These are phyloP conservation scores for Cydia fagiglandana DNA, from an alignment of 1,140 invertebrate genomes.

Conservation along the genomic window DNA sequence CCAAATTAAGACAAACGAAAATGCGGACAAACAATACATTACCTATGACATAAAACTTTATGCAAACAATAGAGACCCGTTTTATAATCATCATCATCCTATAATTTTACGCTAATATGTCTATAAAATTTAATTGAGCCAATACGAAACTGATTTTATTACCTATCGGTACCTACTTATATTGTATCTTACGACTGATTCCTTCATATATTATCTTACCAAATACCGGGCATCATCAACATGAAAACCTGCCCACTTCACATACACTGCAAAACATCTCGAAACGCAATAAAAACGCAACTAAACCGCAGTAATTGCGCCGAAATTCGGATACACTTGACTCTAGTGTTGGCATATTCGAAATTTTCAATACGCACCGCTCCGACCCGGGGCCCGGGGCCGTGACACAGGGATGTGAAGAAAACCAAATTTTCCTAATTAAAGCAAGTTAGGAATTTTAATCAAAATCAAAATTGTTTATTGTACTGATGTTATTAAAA, in stretches of 20 bases:
- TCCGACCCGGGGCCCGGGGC: slow-evolving; percentile 43
- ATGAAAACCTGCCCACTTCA: not conserved
- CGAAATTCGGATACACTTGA: slow-evolving; percentile 71
- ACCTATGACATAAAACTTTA: too few relatives aligned
- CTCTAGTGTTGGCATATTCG: slow-evolving; percentile 74
- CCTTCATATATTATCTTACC: not conserved
- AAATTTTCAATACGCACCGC: slow-evolving; percentile 69
- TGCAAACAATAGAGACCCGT: too few relatives aligned
- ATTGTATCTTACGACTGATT: not conserved
- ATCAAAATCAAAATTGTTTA: too few relatives aligned
- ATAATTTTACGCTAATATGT: too few relatives aligned
- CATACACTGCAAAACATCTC: not conserved
- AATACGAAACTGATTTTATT: too few relatives aligned
- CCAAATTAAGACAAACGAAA: too few relatives aligned
- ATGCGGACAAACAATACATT: too few relatives aligned
- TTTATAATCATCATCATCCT: too few relatives aligned
- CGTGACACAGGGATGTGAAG: not conserved
- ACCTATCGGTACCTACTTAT: not conserved
- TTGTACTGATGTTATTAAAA: too few relatives aligned
- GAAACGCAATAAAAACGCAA: slow-evolving; percentile 39
- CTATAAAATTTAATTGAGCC: too few relatives aligned
- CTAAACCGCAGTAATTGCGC: slow-evolving; percentile 61
- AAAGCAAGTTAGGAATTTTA: too few relatives aligned
- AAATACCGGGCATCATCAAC: not conserved
- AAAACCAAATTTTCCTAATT: too few relatives aligned